Evolutionary conservation across 1,140 invertebrate species (phyloP), one percentile per base, ranked within the genome.

Genomic region (Archivesica marissinica): DNA sequence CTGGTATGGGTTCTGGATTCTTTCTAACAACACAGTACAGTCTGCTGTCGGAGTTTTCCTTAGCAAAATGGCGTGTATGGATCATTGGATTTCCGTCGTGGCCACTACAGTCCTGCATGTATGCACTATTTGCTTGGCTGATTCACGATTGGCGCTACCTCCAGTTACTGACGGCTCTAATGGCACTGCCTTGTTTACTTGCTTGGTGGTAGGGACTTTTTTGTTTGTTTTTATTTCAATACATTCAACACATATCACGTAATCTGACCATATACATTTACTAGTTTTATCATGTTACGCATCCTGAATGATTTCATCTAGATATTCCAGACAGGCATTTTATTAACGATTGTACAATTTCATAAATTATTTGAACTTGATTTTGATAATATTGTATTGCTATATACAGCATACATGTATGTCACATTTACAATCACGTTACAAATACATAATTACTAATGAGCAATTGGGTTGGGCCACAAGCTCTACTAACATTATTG

Each of bases 1-100:
- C 91, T 38, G 90, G 90, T n/a, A 47, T 75, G 30, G 85, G 61
- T 4, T 15, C 41, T 23, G 85, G 81, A 17, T 59, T 59, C 13
- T 76, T 56, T 59, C 20, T 59, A 23, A 59, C 74, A 20, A 76
- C 35, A 2, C 30, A 59, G 23, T 59, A 76, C 44, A 23, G 20
- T 13, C 13, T 76, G 4, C n/a, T 76, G 7, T 50, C 33, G 20
- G 74, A 76, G 20, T 76, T 76, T 59, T 39, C 74, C 0, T 13
- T 59, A 2, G 44, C 74, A 25, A 54, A 59, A 38, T 76, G 74
- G 74, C 74, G 74, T 33, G 44, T 50, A 11, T 76, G 74, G 74
- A 33, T 76, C 1, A 28, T 59, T 23, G 74, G 74, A 23, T 76
- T 76, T 30, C 74, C 74, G 23, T 59, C 50, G 7, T 59, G 50